Evolutionary conservation across 2,888 invertebrate genomes (phyloP).

Genomic region (Drosophila falleni): DNA sequence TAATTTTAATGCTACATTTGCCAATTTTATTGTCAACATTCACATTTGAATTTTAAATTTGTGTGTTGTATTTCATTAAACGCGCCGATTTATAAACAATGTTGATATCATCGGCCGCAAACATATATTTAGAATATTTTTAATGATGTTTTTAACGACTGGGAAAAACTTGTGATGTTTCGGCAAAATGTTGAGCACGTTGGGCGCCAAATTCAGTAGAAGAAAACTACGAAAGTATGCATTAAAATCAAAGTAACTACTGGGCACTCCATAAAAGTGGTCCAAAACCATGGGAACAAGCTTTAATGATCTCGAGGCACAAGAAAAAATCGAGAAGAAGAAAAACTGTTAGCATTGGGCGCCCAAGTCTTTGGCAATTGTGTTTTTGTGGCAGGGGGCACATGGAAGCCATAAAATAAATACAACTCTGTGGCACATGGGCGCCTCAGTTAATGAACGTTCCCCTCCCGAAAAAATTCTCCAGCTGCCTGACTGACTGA

Average conservation of each 20-base stretch:
- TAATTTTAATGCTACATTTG: constrained; percentile 29
- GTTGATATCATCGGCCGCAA: constrained; percentile 50
- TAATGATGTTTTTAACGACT: constrained; percentile 30
- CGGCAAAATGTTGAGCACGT: neutral
- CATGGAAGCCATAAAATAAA: constrained; percentile 52
- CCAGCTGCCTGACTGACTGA: constrained; percentile 18
- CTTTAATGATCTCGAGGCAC: constrained; percentile 36
- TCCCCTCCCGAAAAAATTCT: neutral
- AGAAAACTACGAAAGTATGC: neutral
- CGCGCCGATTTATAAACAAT: constrained; percentile 33
- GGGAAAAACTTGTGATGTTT: constrained; percentile 4
- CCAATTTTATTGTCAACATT: constrained; percentile 44
- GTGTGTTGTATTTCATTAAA: constrained; percentile 19
- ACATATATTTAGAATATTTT: constrained; percentile 32
- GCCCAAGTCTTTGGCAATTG: constrained; percentile 29
- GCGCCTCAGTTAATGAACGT: constrained; percentile 45
- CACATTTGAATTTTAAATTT: neutral
- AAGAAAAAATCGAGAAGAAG: constrained; percentile 15
- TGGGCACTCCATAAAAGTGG: constrained; percentile 14
- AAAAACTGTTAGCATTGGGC: constrained; percentile 16
- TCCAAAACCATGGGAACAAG: constrained; percentile 24
- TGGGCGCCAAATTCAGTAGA: neutral
- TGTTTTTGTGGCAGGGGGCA: constrained; percentile 2
- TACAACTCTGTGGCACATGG: constrained; percentile 48
- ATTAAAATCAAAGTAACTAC: constrained; percentile 24